These are phyloP conservation scores for Chamaea fasciata DNA, from an alignment of 2,113 vertebrate species.

Conservation along the genomic window DNA sequence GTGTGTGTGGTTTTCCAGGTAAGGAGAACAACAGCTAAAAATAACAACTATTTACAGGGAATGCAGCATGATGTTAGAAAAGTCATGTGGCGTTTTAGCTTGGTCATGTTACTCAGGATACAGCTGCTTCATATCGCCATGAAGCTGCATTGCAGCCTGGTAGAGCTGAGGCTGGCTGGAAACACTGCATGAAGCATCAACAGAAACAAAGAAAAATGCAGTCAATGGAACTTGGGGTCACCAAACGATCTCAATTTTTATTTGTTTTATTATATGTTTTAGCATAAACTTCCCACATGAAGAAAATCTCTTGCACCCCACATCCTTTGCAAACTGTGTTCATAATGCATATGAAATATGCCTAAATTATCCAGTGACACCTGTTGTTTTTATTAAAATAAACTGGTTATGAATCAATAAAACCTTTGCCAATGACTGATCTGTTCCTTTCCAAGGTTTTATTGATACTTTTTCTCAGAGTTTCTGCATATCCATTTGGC, in stretches of 20 bases:
- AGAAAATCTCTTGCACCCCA: background rate
- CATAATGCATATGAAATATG: background rate
- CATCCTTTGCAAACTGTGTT: background rate
- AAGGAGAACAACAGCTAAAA: background rate
- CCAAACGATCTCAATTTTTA: background rate
- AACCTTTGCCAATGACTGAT: background rate
- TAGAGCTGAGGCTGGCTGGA: background rate
- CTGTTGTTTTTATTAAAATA: constrained; percentile 15
- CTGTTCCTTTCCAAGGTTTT: background rate
- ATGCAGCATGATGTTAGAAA: background rate
- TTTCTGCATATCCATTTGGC: background rate
- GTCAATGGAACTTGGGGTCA: background rate
- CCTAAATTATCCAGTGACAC: background rate
- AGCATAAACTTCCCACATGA: background rate
- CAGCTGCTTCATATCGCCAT: background rate
- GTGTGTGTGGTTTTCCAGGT: background rate
- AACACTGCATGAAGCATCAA: background rate
- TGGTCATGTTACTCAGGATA: background rate
- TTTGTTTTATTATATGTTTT: background rate
- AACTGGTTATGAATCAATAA: background rate
- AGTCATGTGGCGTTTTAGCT: background rate
- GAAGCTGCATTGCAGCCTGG: background rate
- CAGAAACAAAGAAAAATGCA: background rate
- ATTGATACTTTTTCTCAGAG: background rate
- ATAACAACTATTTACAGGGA: background rate